Evolutionary conservation across 2,888 invertebrate genomes (phyloP).

Genomic region (Hymenopus coronatus): DNA sequence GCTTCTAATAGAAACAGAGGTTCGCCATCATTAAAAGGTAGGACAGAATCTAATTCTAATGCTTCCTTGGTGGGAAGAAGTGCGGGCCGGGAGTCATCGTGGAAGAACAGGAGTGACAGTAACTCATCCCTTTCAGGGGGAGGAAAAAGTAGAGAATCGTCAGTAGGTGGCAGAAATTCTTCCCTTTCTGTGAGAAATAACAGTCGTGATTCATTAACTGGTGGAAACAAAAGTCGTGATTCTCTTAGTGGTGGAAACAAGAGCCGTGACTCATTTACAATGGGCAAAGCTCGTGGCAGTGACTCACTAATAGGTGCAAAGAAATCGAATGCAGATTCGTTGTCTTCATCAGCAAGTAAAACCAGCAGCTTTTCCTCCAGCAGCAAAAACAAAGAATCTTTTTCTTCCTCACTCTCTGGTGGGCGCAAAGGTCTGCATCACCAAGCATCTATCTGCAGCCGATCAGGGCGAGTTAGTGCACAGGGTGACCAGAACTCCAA

Average conservation of each 20-base stretch:
- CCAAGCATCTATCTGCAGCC: conserved; percentile 10
- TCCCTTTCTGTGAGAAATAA: conserved; percentile 42
- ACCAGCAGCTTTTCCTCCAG: neutral
- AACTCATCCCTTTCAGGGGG: conserved; percentile 18
- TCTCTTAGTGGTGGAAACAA: conserved; percentile 42
- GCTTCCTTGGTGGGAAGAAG: conserved; percentile 16
- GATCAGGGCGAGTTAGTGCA: conserved; percentile 8
- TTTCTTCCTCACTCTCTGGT: conserved; percentile 12
- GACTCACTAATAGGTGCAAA: conserved; percentile 43
- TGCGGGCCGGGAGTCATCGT: conserved; percentile 5
- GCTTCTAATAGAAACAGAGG: neutral
- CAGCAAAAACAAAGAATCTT: conserved; percentile 12
- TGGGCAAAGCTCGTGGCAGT: conserved; percentile 42
- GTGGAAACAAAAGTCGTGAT: conserved; percentile 41
- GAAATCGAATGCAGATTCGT: conserved; percentile 27
- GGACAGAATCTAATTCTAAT: conserved; percentile 18
- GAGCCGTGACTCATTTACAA: conserved; percentile 42
- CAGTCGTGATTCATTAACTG: conserved; percentile 45
- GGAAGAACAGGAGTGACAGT: conserved; percentile 25
- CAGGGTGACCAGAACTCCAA: conserved; percentile 45
- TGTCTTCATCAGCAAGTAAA: conserved; percentile 2
- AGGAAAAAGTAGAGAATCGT: conserved; percentile 14
- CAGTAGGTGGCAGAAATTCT: conserved; percentile 19
- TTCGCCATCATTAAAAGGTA: conserved; percentile 7
- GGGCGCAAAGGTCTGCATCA: conserved; percentile 26